These are phyloP conservation scores for Drosophila eugracilis DNA, from an alignment of 1,140 invertebrate genomes.

Conservation along the genomic window DNA sequence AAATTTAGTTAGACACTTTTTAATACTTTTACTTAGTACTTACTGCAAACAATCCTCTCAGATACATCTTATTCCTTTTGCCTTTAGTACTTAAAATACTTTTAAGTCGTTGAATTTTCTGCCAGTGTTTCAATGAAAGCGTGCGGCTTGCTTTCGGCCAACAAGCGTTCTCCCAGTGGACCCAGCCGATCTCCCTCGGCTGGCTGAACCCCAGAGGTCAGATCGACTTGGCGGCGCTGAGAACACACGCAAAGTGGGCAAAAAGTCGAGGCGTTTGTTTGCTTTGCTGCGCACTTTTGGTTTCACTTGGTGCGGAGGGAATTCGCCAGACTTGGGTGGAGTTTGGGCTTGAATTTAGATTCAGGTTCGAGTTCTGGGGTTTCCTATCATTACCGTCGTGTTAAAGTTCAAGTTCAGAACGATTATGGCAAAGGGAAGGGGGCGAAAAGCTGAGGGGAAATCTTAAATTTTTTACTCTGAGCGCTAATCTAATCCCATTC, in stretches of 20 bases:
- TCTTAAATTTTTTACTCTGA: conserved; percentile 41
- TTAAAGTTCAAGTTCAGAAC: conserved; percentile 80
- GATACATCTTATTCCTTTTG: no score
- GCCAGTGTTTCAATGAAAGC: not conserved
- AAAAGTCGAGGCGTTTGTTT: conserved; percentile 68
- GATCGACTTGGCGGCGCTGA: conserved; percentile 52
- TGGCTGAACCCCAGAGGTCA: conserved; percentile 64
- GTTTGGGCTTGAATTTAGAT: conserved; percentile 1
- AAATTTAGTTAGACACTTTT: not conserved
- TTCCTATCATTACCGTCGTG: conserved; percentile 58
- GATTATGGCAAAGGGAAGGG: no score
- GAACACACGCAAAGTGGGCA: conserved; percentile 82
- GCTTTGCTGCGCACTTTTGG: conserved; percentile 69
- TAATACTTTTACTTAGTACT: no score
- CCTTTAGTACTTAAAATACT: no score
- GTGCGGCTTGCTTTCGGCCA: conserved; percentile 7
- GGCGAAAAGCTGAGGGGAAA: no score
- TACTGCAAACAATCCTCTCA: no score
- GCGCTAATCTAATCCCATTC: conserved; percentile 49
- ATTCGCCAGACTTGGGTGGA: conserved; percentile 1
- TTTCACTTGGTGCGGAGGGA: conserved; percentile 59
- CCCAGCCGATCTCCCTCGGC: not conserved
- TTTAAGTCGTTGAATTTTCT: no score
- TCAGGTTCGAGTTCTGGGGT: conserved; percentile 15
- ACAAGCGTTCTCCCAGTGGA: conserved; percentile 39